A percentile compares a stretch with the other conserved stretches of the same genome.
Evolutionary conservation across 53 echinoderm and acorn worm genomes (phyloP).

Genomic region (Paracentrotus lividus): DNA sequence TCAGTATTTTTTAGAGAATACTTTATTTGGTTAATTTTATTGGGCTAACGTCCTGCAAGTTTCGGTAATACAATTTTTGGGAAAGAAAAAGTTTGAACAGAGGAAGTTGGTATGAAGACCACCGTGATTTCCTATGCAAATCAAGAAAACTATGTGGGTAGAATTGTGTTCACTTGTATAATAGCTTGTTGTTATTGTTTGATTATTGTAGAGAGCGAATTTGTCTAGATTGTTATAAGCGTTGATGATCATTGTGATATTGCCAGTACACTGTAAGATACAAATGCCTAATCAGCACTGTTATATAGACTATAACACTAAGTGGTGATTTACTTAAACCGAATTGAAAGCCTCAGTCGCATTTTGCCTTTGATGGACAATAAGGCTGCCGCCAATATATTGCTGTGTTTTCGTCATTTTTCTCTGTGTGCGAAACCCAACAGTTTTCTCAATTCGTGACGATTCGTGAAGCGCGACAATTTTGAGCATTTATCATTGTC

Average conservation of each 20-base stretch:
- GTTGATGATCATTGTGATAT: background rate
- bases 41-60: background rate
- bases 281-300: background rate
- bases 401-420: background rate
- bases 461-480: background rate
- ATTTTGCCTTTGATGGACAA: no score
- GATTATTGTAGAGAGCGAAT: background rate
- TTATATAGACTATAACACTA: background rate
- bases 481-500: background rate
- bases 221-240: background rate
- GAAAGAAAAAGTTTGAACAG: background rate
- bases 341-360: background rate
- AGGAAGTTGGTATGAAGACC: background rate
- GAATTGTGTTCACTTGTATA: no score
- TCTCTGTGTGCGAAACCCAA: background rate
- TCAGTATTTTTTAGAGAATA: background rate
- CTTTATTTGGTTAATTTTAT: background rate
- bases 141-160: background rate
- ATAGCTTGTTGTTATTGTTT: background rate
- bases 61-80: no score
- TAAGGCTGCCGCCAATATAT: background rate
- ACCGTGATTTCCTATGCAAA: constrained; percentile 12
- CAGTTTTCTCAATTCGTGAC: background rate
- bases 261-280: background rate
- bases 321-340: background rate